These are phyloP conservation scores for Helostoma temminkii DNA, from an alignment of 2,797 vertebrate species.

Conservation along the genomic window DNA sequence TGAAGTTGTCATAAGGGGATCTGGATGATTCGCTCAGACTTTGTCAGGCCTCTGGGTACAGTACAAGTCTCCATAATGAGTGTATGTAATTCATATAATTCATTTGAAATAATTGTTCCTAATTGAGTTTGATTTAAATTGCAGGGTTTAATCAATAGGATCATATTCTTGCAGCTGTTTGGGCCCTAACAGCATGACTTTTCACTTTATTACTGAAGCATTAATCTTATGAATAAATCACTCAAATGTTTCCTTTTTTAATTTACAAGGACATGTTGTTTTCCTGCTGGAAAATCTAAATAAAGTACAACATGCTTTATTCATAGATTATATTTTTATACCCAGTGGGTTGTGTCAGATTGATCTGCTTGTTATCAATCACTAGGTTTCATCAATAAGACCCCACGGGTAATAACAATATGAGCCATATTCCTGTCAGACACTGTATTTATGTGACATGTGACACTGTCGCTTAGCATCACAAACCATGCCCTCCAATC, in stretches of 20 bases:
- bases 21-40: conserved; percentile 16
- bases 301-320: neutral
- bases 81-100: conserved; percentile 46
- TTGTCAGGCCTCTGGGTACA: conserved; percentile 9
- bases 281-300: conserved; percentile 2
- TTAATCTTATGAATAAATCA: conserved; percentile 32
- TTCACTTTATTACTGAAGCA: conserved; percentile 8
- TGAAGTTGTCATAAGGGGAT: conserved; percentile 18
- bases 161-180: conserved; percentile 41
- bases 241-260: neutral
- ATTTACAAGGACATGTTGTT: conserved; percentile 6
- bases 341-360: conserved; percentile 9
- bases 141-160: conserved; percentile 41
- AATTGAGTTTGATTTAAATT: conserved; percentile 53
- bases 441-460: conserved; percentile 49
- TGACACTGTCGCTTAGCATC: conserved; percentile 61
- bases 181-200: conserved; percentile 22
- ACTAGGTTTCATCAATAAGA: conserved; percentile 37
- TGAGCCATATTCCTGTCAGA: conserved; percentile 28
- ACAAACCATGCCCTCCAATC: conserved; percentile 56
- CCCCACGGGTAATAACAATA: conserved; percentile 17
- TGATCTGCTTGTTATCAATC: conserved; percentile 32
- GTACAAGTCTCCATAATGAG: conserved; percentile 39
- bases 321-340: conserved; percentile 11
- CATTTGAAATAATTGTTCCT: conserved; percentile 41